phyloP scores from a whole-genome alignment of 2,888 invertebrate species.

The Salticus scenicus region DNA sequence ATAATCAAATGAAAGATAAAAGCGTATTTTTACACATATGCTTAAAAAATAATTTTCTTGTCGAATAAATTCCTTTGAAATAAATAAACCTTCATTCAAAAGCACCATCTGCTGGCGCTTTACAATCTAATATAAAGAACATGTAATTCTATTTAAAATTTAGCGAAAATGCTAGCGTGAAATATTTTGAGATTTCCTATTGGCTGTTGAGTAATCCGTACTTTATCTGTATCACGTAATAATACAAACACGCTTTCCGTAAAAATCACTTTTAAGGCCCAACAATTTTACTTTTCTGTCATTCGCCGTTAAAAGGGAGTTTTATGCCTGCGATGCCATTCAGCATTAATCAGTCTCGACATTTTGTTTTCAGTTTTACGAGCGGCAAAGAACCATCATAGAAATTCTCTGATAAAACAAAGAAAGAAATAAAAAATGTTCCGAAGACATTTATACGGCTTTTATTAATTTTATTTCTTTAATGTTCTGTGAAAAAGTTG shows the following conservation, averaged over 20 bases:
- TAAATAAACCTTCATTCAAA: too few relatives aligned
- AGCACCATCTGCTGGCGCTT: too few relatives aligned
- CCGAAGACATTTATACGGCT: background rate
- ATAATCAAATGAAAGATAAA: too few relatives aligned
- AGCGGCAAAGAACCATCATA: background rate
- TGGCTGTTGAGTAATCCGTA: background rate
- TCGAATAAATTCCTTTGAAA: too few relatives aligned
- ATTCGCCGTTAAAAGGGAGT: background rate
- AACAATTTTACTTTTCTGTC: background rate
- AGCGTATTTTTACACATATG: too few relatives aligned
- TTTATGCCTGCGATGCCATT: background rate
- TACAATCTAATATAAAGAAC: too few relatives aligned
- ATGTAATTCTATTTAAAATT: too few relatives aligned
- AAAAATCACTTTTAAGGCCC: conserved; percentile 6
- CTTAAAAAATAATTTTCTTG: too few relatives aligned
- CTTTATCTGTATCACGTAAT: background rate
- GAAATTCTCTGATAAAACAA: background rate
- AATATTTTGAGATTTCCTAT: background rate
- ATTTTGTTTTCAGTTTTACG: conserved; percentile 9
- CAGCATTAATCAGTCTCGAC: background rate
- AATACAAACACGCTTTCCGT: background rate
- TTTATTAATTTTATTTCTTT: conserved; percentile 4
- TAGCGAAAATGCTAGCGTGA: background rate
- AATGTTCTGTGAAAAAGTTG: background rate
- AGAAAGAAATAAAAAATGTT: background rate